Percentiles rank a stretch among this genome's conserved stretches.
These are phyloP conservation scores for Pemphredon lugubris DNA, from an alignment of 2,888 invertebrate genomes.

Conservation along the genomic window DNA sequence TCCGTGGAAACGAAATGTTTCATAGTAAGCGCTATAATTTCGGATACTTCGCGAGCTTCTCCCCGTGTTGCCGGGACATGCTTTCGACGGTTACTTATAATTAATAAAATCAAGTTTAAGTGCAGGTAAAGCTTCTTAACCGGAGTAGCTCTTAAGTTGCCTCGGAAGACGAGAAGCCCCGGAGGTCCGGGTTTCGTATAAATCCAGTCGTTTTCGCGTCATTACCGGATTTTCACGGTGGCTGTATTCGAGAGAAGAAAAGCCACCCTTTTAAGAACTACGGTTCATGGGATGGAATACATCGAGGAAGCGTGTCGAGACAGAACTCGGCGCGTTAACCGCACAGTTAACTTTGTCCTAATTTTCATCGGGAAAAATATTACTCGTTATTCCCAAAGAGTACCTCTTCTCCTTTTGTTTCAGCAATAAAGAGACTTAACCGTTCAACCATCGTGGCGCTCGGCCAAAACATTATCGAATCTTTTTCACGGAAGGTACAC, in stretches of 20 bases:
- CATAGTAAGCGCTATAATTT: background rate
- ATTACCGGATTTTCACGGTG: conserved; percentile 45
- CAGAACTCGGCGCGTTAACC: too few species aligned
- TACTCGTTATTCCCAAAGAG: too few species aligned
- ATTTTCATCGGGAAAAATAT: too few species aligned
- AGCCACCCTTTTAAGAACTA: conserved; percentile 16
- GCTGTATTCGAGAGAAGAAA: conserved; percentile 21
- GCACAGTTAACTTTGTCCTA: too few species aligned
- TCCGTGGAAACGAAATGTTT: too few species aligned
- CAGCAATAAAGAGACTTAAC: too few species aligned
- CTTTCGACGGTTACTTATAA: conserved; percentile 52
- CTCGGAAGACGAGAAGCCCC: background rate
- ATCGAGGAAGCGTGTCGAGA: conserved; percentile 7
- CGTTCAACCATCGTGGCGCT: too few species aligned
- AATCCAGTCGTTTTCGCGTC: conserved; percentile 46
- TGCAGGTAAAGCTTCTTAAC: conserved; percentile 73
- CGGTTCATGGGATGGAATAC: conserved; percentile 31
- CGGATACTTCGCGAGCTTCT: background rate
- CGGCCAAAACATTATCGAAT: too few species aligned
- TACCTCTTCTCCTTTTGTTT: too few species aligned
- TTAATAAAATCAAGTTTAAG: conserved; percentile 75
- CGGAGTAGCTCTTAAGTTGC: conserved; percentile 38
- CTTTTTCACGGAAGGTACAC: too few species aligned
- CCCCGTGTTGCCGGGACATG: background rate
- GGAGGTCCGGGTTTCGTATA: conserved; percentile 2